Conservation (phyloP, 2,113 vertebrate genomes). For the Etheostoma cragini region DNA sequence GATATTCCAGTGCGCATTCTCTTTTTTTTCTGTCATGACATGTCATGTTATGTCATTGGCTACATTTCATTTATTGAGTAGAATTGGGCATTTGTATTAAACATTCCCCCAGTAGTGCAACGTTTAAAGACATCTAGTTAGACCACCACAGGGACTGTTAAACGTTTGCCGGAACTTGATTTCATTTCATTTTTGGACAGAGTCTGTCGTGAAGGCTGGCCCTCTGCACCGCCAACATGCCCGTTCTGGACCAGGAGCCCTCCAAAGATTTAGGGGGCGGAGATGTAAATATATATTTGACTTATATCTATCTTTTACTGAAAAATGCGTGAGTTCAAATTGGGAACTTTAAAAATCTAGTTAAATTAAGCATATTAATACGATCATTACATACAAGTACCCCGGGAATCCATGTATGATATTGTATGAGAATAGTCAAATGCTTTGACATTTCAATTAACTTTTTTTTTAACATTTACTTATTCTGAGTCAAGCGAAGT, state of each 20-base stretch:
- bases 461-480: neutral
- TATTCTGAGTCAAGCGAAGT: neutral
- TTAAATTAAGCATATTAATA: neutral
- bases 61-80: neutral
- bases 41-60: too few species aligned
- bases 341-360: neutral
- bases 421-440: neutral
- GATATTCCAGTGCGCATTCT: neutral
- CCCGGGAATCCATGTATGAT: neutral
- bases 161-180: neutral
- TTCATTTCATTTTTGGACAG: constrained; percentile 34
- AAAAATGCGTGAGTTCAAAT: neutral
- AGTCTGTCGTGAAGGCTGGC: constrained; percentile 28
- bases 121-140: neutral
- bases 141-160: neutral
- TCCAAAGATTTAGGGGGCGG: constrained; percentile 63
- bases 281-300: constrained; percentile 74
- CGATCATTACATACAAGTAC: neutral
- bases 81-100: neutral
- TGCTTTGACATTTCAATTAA: neutral
- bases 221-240: constrained; percentile 71
- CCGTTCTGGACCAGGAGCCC: constrained; percentile 72
- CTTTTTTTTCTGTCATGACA: neutral
- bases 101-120: neutral
- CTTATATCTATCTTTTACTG: neutral